Percentiles rank a stretch among this genome's conserved stretches.
phyloP scores from a whole-genome alignment of 2,113 vertebrate species.

The Anolis carolinensis region DNA sequence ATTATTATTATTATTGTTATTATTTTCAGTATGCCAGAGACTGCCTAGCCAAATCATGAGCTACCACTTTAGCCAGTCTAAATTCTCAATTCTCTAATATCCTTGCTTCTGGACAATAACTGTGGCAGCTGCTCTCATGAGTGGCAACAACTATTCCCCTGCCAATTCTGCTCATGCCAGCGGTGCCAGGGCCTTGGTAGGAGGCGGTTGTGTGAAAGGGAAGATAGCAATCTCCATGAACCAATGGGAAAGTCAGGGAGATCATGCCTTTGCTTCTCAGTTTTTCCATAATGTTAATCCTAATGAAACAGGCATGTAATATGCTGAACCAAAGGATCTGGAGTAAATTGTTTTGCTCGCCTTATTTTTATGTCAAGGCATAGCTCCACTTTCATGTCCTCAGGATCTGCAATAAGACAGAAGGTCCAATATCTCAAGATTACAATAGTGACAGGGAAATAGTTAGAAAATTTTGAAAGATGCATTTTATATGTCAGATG shows the following conservation, averaged over 20 bases:
- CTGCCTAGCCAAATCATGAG: not conserved
- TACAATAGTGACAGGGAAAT: not conserved
- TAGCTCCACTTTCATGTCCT: not conserved
- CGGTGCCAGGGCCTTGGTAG: not conserved
- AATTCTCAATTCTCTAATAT: not conserved
- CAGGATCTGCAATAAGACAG: not conserved
- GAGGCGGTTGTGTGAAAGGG: not conserved
- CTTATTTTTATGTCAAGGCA: not conserved
- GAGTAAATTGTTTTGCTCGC: not conserved
- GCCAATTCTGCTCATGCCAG: not conserved
- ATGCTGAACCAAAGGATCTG: not conserved
- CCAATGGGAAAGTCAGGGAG: not conserved
- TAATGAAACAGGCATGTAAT: not conserved
- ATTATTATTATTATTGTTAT: too few relatives aligned
- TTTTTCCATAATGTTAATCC: not conserved
- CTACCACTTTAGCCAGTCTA: not conserved
- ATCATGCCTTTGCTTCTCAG: not conserved
- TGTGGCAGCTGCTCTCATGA: not conserved
- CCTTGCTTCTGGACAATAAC: not conserved
- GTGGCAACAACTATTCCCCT: not conserved
- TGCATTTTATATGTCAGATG: not conserved
- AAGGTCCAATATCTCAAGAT: not conserved
- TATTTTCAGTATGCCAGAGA: not conserved
- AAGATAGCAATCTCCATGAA: not conserved
- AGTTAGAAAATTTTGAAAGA: not conserved